A percentile compares a stretch with the other conserved stretches of the same genome.
Evolutionary conservation across 2,888 invertebrate genomes (phyloP).

Genomic region (Lordiphosa andalusiaca): DNA sequence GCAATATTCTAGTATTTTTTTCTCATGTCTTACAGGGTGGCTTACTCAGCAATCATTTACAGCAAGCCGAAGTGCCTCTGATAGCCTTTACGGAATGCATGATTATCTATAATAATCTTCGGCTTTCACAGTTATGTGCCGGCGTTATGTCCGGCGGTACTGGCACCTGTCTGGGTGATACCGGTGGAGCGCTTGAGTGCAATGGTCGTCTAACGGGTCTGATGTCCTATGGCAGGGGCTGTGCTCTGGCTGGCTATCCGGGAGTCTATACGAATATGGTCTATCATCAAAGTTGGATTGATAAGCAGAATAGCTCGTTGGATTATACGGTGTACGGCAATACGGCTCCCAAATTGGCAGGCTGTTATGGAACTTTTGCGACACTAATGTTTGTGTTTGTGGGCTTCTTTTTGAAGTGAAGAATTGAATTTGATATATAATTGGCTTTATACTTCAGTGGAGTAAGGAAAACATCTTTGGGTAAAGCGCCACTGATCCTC

Average conservation of each 20-base stretch:
- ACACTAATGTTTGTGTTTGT: too few species aligned
- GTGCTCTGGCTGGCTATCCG: conserved; percentile 55
- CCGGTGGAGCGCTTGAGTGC: conserved; percentile 74
- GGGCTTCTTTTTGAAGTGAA: too few species aligned
- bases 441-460: too few species aligned
- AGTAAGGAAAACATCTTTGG: too few species aligned
- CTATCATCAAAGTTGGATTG: conserved; percentile 57
- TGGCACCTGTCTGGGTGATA: conserved; percentile 76
- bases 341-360: not conserved
- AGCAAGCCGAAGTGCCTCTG: conserved; percentile 49
- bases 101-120: conserved; percentile 42
- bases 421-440: too few species aligned
- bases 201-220: conserved; percentile 53
- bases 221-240: conserved; percentile 71
- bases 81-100: conserved; percentile 42
- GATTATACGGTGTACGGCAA: conserved; percentile 46
- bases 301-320: conserved; percentile 40
- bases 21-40: conserved; percentile 14
- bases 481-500: too few species aligned
- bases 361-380: too few species aligned
- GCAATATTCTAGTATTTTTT: not conserved
- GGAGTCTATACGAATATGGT: conserved; percentile 76
- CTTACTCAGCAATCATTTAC: conserved; percentile 23
- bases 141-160: conserved; percentile 61
- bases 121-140: conserved; percentile 63